Evolutionary conservation across 1,140 invertebrate species (phyloP).

Genomic region (Rhagoletis zephyria): DNA sequence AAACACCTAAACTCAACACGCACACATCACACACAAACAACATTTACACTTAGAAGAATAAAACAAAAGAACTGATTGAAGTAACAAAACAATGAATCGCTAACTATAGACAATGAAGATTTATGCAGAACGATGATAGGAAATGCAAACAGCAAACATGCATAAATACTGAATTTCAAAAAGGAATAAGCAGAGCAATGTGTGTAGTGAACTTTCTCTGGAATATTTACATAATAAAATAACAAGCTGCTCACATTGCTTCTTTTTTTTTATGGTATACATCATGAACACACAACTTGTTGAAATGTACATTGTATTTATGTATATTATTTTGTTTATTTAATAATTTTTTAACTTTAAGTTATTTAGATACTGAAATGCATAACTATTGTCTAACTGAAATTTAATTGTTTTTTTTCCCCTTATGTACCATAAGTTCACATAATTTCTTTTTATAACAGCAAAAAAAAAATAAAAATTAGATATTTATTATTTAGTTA

Average conservation of each 20-base stretch:
- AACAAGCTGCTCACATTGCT: neutral
- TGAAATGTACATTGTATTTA: neutral
- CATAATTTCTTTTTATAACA: no score
- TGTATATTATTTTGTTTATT: neutral
- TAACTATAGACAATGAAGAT: neutral
- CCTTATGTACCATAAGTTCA: no score
- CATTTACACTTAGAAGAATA: conserved; percentile 26
- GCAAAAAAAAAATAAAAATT: no score
- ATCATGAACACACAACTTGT: neutral
- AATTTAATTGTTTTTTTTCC: no score
- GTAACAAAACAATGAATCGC: conserved; percentile 10
- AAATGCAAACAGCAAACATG: neutral
- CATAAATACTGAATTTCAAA: no score
- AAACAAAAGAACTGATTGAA: neutral
- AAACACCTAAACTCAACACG: conserved; percentile 23
- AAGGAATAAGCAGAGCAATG: neutral
- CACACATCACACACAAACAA: neutral
- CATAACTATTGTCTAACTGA: no score
- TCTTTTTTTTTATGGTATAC: neutral
- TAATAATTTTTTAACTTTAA: no score
- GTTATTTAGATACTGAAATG: no score
- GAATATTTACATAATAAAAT: neutral
- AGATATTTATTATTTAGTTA: no score
- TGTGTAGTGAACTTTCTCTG: neutral
- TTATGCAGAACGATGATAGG: neutral